phyloP scores from a whole-genome alignment of 2,888 invertebrate species.

The Nezara viridula region DNA sequence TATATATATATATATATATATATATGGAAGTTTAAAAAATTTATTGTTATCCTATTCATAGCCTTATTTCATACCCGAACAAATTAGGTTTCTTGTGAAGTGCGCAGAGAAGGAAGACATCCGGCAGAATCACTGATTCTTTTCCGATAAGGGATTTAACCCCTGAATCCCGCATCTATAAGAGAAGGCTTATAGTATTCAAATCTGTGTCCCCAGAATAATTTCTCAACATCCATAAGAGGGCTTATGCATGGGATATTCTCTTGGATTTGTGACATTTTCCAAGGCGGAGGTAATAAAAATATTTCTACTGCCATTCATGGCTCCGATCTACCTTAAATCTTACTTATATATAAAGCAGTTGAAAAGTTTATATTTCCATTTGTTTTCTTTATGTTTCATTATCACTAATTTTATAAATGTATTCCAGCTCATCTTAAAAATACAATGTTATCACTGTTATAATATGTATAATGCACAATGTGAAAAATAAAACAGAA shows the following conservation, averaged over 20 bases:
- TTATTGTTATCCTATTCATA: background rate
- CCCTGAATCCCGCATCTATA: conserved; percentile 51
- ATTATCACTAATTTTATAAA: background rate
- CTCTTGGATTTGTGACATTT: conserved; percentile 5
- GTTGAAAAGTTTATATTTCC: background rate
- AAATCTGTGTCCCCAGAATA: conserved; percentile 45
- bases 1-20: too few species aligned
- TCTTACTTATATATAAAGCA: background rate
- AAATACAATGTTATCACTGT: too few species aligned
- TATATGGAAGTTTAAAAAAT: background rate
- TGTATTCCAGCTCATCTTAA: background rate
- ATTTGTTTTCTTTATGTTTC: background rate
- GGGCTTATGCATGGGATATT: conserved; percentile 36
- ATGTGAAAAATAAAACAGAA: too few species aligned
- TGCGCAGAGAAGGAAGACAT: conserved; percentile 35
- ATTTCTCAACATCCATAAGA: conserved; percentile 50
- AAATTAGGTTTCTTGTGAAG: background rate
- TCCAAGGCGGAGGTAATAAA: conserved; percentile 10
- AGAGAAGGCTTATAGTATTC: conserved; percentile 56
- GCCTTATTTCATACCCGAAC: background rate
- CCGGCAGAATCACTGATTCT: conserved; percentile 48
- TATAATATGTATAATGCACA: too few species aligned
- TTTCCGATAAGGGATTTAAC: conserved; percentile 53
- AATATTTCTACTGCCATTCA: conserved; percentile 10
- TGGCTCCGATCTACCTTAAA: background rate